Evolutionary conservation across 2,888 invertebrate species (phyloP).

Genomic region (Drosophila mayaguana): DNA sequence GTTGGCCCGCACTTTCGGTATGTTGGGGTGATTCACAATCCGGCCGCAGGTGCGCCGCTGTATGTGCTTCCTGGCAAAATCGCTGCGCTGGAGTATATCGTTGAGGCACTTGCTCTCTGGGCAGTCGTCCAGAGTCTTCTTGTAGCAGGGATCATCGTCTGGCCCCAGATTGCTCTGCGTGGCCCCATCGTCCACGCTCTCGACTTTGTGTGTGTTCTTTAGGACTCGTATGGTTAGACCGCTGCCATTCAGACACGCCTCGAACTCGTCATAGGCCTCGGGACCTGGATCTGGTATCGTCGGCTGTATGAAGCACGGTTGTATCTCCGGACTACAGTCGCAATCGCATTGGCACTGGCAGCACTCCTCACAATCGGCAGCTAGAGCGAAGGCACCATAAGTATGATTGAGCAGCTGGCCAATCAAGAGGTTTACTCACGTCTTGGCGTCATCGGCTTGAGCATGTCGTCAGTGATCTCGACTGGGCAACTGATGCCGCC

Average conservation of each 20-base stretch:
- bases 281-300: constrained; percentile 76
- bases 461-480: constrained; percentile 23
- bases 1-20: constrained; percentile 83
- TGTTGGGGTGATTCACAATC: constrained; percentile 76
- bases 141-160: constrained; percentile 52
- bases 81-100: constrained; percentile 51
- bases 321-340: constrained; percentile 64
- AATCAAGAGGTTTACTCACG: constrained; percentile 2
- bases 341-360: constrained; percentile 55
- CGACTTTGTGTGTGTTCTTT: constrained; percentile 82
- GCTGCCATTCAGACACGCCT: constrained; percentile 82
- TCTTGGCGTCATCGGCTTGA: constrained; percentile 16
- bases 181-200: constrained; percentile 75
- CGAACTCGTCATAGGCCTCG: constrained; percentile 84
- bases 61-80: constrained; percentile 46
- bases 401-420: background rate
- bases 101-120: constrained; percentile 40
- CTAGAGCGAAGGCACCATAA: background rate
- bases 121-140: constrained; percentile 35
- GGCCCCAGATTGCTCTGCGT: constrained; percentile 22
- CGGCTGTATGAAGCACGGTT: constrained; percentile 72
- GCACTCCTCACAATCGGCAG: constrained; percentile 33
- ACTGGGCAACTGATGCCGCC: constrained; percentile 9
- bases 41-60: constrained; percentile 51
- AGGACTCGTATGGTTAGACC: constrained; percentile 78